Base-by-base conservation (phyloP, 2,113 vertebrate genomes). In the Apistogramma diplotaenia region DNA sequence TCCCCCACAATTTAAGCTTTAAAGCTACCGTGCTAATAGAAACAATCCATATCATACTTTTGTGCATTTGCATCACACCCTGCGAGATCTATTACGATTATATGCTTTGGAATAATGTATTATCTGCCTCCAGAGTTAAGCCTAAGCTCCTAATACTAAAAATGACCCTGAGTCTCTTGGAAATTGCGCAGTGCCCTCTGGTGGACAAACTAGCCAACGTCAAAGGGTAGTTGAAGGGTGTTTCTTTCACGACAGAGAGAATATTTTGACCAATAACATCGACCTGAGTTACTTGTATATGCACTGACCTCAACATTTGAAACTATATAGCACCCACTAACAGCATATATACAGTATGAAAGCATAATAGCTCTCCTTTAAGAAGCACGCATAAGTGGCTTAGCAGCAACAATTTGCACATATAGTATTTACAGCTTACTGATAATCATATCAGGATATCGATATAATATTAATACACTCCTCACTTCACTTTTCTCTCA, bases 71-170 rank as follows among this genome's bases (percentile, higher is more conserved):
- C 21, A 75, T 83, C 53, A 8, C 11, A 33, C 10, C 71, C 79
- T 79, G 43, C 6, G 72, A 85, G 88, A 83, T n/a, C 58, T 62
- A 15, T 67, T 83, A 72, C 57, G 78, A 33, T 77, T 85, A 37
- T 73, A 54, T 61, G 78, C 62, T 83, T 33, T 37, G 60, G 59
- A 54, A 60, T 37, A 33, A 23, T 71, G n/a, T 51, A 35, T 75
- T 70, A 49, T 78, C 27, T 51, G 8, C 57, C 9, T 57, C 31
- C 46, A 25, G 21, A 67, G 21, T 40, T 67, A 21, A 18, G 35
- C 12, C n/a, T 65, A n/a, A 65, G n/a, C 21, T 56, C 2, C 4
- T 25, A 56, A 56, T 56, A 10, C 43, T 16, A 16, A 46, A 16
- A 16, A 8, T 3, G 3, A 40, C 37, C 37, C 37, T 40, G 11